phyloP scores from a whole-genome alignment of 2,888 invertebrate genomes.

The Urechis unicinctus region DNA sequence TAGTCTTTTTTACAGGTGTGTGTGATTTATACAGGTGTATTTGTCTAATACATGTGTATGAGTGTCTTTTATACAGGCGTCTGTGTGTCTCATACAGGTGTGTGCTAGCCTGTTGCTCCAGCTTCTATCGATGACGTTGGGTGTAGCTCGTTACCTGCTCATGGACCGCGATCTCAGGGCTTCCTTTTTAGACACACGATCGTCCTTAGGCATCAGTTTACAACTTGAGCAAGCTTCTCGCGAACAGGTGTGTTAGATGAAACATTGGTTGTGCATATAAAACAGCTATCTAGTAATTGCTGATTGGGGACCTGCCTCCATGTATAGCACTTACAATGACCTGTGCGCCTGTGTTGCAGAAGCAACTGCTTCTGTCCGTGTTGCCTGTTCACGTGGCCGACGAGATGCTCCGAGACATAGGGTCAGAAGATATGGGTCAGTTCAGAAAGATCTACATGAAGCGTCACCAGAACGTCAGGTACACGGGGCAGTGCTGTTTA shows the following conservation, averaged over 20 bases:
- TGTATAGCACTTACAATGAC: too few relatives aligned
- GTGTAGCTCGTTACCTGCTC: neutral
- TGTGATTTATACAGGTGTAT: neutral
- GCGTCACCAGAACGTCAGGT: constrained; percentile 80
- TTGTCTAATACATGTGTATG: neutral
- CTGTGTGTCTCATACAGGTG: neutral
- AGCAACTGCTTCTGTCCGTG: constrained; percentile 83
- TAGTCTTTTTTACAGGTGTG: neutral
- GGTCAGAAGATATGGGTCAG: constrained; percentile 66
- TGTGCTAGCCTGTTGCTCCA: neutral
- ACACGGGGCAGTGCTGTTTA: neutral
- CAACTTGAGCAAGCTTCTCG: neutral
- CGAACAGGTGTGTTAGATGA: neutral
- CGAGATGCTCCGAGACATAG: constrained; percentile 87
- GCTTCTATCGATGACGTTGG: neutral
- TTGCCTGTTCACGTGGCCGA: constrained; percentile 92
- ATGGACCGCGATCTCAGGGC: neutral
- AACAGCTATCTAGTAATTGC: too few relatives aligned
- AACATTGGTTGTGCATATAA: too few relatives aligned
- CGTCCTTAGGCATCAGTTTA: neutral
- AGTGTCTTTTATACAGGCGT: neutral
- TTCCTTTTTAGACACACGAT: neutral
- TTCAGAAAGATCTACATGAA: constrained; percentile 98
- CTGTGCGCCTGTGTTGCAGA: too few relatives aligned
- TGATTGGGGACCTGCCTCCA: too few relatives aligned